Conservation (phyloP, 1,140 invertebrate species). For the Anoplophora glabripennis region DNA sequence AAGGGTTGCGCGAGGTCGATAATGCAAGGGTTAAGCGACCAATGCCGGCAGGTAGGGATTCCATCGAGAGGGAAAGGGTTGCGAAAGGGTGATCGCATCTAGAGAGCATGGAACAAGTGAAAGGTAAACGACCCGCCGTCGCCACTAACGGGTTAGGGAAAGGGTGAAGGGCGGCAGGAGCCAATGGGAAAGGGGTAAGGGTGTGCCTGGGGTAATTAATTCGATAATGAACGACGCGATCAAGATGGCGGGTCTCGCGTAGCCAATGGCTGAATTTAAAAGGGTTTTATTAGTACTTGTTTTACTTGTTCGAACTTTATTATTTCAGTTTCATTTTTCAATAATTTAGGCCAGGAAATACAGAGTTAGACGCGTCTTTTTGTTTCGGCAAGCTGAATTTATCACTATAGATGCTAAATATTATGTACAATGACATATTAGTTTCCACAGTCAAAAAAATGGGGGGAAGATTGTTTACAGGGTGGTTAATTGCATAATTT, state of each 20-base stretch:
- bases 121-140: neutral
- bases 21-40: slow-evolving; percentile 2
- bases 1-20: neutral
- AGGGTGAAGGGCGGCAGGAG: neutral
- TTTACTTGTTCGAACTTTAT: too few species aligned
- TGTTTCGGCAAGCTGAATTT: too few species aligned
- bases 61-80: slow-evolving; percentile 4
- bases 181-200: slow-evolving; percentile 3
- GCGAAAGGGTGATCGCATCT: neutral
- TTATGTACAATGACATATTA: too few species aligned
- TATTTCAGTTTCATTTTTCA: too few species aligned
- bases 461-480: too few species aligned
- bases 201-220: neutral
- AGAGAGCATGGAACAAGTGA: neutral
- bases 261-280: neutral
- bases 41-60: slow-evolving; percentile 5
- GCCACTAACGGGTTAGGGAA: neutral
- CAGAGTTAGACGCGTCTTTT: too few species aligned
- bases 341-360: too few species aligned
- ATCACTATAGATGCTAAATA: too few species aligned
- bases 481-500: too few species aligned
- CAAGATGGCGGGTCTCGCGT: too few species aligned
- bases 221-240: neutral
- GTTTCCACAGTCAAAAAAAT: too few species aligned
- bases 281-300: too few species aligned